Evolutionary conservation across 2,888 invertebrate genomes (phyloP).

Genomic region (Erebia palarica): DNA sequence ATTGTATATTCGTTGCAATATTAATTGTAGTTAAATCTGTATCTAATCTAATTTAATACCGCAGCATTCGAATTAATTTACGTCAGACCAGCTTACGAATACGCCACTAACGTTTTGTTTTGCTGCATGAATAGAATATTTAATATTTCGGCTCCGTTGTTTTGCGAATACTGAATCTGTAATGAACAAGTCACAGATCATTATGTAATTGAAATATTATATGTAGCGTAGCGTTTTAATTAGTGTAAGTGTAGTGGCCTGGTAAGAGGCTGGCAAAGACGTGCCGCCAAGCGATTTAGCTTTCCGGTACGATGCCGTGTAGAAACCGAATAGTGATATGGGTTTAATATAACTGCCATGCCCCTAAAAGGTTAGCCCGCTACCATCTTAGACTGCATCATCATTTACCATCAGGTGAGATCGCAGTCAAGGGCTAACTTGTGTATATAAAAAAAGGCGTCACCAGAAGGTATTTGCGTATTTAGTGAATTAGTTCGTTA

Average conservation of each 20-base stretch:
- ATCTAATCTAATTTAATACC: constrained; percentile 7
- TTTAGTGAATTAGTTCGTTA: not conserved
- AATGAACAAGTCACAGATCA: constrained; percentile 11
- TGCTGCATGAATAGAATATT: constrained; percentile 23
- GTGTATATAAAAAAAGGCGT: too few relatives aligned
- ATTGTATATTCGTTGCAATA: not conserved
- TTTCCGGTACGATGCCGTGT: too few relatives aligned
- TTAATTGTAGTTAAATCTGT: not conserved
- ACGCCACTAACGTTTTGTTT: constrained; percentile 10
- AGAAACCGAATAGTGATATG: too few relatives aligned
- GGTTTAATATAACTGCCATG: too few relatives aligned
- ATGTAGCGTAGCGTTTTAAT: too few relatives aligned
- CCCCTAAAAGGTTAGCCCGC: too few relatives aligned
- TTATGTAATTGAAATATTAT: constrained; percentile 16
- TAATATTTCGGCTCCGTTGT: constrained; percentile 16
- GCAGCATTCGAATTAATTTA: constrained; percentile 16
- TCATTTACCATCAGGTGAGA: too few relatives aligned
- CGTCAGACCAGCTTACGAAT: not conserved
- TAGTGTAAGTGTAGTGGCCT: too few relatives aligned
- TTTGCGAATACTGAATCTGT: constrained; percentile 12
- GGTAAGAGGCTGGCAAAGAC: too few relatives aligned
- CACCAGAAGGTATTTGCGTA: not conserved
- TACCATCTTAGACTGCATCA: too few relatives aligned
- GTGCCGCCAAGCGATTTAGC: too few relatives aligned
- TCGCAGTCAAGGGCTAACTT: too few relatives aligned